Conservation (phyloP, 2,113 vertebrate genomes). For the Calyptommatus sinebrachiatus region DNA sequence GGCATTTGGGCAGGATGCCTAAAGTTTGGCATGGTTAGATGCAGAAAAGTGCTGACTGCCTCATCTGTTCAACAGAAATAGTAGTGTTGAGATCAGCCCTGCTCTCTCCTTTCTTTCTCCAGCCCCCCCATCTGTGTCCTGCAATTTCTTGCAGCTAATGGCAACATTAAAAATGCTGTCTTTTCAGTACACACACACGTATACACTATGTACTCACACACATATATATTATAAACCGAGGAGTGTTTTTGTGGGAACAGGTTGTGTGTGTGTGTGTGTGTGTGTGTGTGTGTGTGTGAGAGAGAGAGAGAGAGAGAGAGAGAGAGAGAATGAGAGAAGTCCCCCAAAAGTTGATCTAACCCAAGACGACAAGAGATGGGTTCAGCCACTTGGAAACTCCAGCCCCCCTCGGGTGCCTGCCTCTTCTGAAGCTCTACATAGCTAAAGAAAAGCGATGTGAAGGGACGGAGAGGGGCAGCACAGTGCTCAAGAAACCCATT, state of each 20-base stretch:
- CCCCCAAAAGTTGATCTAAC: slow-evolving; percentile 7
- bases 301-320: too few species aligned
- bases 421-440: not conserved
- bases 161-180: not conserved
- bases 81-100: not conserved
- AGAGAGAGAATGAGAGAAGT: not conserved
- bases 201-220: too few species aligned
- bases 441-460: not conserved
- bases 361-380: not conserved
- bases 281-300: too few species aligned
- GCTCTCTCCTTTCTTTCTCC: too few species aligned
- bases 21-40: too few species aligned
- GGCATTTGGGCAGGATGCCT: not conserved
- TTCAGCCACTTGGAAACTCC: not conserved
- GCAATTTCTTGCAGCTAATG: not conserved
- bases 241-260: too few species aligned
- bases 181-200: not conserved
- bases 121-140: not conserved
- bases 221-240: too few species aligned
- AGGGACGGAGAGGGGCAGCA: not conserved
- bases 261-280: too few species aligned
- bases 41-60: not conserved
- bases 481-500: too few species aligned
- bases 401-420: not conserved
- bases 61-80: not conserved